Evolutionary conservation across 1,140 invertebrate genomes (phyloP).

Genomic region (Oryzaephilus surinamensis): DNA sequence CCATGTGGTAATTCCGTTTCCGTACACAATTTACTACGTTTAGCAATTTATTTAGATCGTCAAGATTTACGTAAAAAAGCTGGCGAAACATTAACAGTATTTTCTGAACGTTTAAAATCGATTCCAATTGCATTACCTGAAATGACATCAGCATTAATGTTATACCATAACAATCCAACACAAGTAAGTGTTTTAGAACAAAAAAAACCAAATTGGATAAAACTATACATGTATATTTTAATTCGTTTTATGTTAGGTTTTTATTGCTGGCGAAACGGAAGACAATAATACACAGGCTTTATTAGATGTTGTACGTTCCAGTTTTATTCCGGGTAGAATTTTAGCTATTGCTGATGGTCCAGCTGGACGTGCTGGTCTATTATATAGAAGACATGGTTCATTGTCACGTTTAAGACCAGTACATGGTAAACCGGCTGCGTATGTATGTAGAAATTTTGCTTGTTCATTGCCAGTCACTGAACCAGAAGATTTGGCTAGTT

Average conservation of each 20-base stretch:
- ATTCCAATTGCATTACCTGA: conserved; percentile 62
- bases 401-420: conserved; percentile 28
- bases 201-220: too few relatives aligned
- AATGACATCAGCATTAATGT: conserved; percentile 64
- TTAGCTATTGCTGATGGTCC: conserved; percentile 53
- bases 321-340: conserved; percentile 58
- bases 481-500: conserved; percentile 49
- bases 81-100: conserved; percentile 48
- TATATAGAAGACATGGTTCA: conserved; percentile 26
- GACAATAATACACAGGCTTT: conserved; percentile 56
- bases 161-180: conserved; percentile 53
- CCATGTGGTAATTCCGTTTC: conserved; percentile 87
- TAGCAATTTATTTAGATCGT: conserved; percentile 56
- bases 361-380: conserved; percentile 33
- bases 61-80: conserved; percentile 39
- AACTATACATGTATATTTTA: too few relatives aligned
- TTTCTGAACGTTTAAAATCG: conserved; percentile 38
- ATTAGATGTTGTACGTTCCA: conserved; percentile 52
- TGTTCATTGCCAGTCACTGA: conserved; percentile 71
- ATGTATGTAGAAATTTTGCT: conserved; percentile 68
- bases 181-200: conserved; percentile 49
- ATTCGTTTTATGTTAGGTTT: conserved; percentile 41
- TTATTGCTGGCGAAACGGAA: conserved; percentile 52
- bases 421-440: conserved; percentile 56
- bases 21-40: conserved; percentile 66